Conservation (phyloP, 2,113 vertebrate species). For the Scatophagus argus region DNA sequence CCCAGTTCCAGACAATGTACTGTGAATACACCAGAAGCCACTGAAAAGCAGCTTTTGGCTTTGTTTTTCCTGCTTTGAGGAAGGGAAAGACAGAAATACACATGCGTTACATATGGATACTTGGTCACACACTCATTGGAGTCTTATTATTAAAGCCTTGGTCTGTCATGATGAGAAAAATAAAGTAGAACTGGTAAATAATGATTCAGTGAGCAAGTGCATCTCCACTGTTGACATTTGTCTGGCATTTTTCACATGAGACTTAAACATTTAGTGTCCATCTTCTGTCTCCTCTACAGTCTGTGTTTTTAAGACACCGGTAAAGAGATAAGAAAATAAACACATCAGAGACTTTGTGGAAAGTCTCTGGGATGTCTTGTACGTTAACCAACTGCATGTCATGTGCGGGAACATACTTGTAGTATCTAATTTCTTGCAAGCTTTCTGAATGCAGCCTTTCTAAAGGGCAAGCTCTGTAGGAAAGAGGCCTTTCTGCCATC, state of each 20-base stretch:
- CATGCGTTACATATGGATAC: constrained; percentile 18
- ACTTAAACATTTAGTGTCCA: constrained; percentile 26
- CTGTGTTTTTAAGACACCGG: constrained; percentile 15
- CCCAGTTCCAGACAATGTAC: constrained; percentile 34
- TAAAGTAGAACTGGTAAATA: constrained; percentile 29
- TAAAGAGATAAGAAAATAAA: constrained; percentile 23
- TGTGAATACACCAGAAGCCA: constrained; percentile 57
- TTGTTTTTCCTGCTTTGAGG: constrained; percentile 48
- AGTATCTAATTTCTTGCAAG: neutral
- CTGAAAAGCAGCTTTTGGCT: constrained; percentile 41
- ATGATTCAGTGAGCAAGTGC: constrained; percentile 45
- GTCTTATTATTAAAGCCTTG: constrained; percentile 6
- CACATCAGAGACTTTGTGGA: constrained; percentile 25
- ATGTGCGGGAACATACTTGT: constrained; percentile 9
- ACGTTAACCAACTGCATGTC: neutral
- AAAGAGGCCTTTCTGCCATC: constrained; percentile 58
- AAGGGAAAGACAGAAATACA: constrained; percentile 22
- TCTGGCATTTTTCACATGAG: constrained; percentile 56
- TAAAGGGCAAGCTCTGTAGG: constrained; percentile 58
- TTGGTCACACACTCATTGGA: constrained; percentile 6
- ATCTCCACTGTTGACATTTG: constrained; percentile 53
- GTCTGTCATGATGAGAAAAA: constrained; percentile 16
- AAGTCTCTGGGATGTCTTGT: neutral
- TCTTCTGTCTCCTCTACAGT: constrained; percentile 28
- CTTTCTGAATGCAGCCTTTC: constrained; percentile 46